Conservation (phyloP, 2,888 invertebrate genomes). For the Drosophila nr. fundita region DNA sequence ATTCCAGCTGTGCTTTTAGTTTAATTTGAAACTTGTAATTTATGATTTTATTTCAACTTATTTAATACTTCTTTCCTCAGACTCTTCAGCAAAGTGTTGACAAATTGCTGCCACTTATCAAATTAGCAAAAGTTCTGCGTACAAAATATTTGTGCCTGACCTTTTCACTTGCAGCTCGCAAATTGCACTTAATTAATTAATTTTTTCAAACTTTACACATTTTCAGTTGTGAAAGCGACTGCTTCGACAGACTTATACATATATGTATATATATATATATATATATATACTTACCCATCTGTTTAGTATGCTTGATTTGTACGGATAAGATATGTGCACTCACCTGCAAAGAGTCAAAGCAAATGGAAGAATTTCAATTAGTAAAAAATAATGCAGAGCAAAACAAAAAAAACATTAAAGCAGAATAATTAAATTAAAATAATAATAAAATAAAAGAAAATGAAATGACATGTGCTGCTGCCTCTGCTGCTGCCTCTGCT, state of each 20-base stretch:
- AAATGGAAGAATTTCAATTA: slow-evolving; percentile 49
- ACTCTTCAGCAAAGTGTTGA: background rate
- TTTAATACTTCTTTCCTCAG: background rate
- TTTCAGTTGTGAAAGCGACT: background rate
- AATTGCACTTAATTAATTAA: slow-evolving; percentile 45
- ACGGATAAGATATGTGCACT: slow-evolving; percentile 36
- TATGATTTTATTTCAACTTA: background rate
- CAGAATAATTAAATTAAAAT: background rate
- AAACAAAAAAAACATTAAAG: slow-evolving; percentile 2
- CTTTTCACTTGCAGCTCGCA: background rate
- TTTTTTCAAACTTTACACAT: slow-evolving; percentile 9
- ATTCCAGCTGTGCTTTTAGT: too few species aligned
- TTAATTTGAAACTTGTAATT: too few species aligned
- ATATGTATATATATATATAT: background rate
- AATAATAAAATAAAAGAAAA: slow-evolving; percentile 14
- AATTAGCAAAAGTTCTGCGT: slow-evolving; percentile 35
- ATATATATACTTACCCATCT: slow-evolving; percentile 32
- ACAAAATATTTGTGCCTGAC: background rate
- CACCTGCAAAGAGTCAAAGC: slow-evolving; percentile 63
- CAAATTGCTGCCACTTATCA: slow-evolving; percentile 28
- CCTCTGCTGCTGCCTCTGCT: background rate
- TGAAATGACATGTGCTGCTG: slow-evolving; percentile 39
- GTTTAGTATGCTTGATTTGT: background rate
- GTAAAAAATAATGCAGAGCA: slow-evolving; percentile 34
- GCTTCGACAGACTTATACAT: background rate